Evolutionary conservation across 2,113 vertebrate genomes (phyloP).

Genomic region (Atlantisia rogersi): DNA sequence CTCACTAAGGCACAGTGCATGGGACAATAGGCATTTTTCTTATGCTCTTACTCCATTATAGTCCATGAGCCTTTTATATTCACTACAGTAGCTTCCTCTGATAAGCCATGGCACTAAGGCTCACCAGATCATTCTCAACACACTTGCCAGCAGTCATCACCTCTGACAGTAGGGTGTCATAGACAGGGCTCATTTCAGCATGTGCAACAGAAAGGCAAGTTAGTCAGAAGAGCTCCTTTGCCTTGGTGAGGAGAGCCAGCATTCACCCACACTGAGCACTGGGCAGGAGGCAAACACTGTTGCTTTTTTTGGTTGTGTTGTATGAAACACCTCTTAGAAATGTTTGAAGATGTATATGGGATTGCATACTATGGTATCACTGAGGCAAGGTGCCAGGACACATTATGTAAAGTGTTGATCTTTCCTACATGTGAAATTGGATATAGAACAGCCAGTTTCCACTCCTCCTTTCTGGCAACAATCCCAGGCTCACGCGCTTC

Average conservation of each 20-base stretch:
- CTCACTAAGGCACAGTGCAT: neutral
- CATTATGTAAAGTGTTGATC: conserved; percentile 57
- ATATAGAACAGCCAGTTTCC: neutral
- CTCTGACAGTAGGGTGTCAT: neutral
- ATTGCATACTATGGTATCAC: neutral
- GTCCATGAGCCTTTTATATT: neutral
- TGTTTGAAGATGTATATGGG: neutral
- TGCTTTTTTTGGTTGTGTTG: neutral
- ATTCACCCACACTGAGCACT: neutral
- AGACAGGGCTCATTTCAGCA: neutral
- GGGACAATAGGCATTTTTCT: neutral
- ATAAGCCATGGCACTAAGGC: neutral
- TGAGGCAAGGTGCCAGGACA: neutral
- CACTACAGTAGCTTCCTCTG: neutral
- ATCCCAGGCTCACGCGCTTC: neutral
- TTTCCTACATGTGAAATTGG: conserved; percentile 12
- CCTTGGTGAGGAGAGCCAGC: neutral
- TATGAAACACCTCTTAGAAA: neutral
- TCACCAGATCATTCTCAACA: neutral
- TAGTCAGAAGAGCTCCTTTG: neutral
- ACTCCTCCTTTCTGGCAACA: conserved; percentile 36
- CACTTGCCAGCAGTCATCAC: neutral
- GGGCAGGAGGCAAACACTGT: neutral
- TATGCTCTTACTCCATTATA: neutral
- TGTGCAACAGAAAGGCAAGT: neutral